Conservation (phyloP, 2,113 vertebrate species). For the Seriola dumerili region DNA sequence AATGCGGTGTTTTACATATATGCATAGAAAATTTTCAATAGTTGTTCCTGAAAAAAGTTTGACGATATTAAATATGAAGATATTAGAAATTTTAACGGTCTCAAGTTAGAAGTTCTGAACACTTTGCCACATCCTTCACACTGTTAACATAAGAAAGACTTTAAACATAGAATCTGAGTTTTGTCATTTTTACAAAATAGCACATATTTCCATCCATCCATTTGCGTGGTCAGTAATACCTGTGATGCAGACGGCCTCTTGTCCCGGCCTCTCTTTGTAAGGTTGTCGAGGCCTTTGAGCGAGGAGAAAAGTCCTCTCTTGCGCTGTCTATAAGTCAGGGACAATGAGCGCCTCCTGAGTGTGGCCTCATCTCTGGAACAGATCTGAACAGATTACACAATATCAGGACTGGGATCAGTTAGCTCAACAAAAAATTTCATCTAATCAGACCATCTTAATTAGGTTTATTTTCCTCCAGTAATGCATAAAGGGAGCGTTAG, state of each 20-base stretch:
- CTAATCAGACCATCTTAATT: constrained; percentile 62
- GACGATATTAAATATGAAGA: neutral
- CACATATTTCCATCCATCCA: neutral
- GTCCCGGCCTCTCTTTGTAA: constrained; percentile 91
- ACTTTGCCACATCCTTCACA: neutral
- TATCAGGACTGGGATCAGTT: constrained; percentile 48
- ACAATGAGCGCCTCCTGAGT: constrained; percentile 91
- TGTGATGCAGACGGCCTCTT: constrained; percentile 92
- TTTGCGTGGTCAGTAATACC: constrained; percentile 78
- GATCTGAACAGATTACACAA: constrained; percentile 84
- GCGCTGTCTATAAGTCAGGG: constrained; percentile 85
- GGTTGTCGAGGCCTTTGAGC: constrained; percentile 93
- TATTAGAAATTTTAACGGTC: neutral
- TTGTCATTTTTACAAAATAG: neutral
- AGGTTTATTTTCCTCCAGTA: constrained; percentile 26
- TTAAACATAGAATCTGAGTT: neutral
- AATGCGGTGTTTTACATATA: neutral
- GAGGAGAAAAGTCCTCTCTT: constrained; percentile 96
- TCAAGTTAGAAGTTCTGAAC: neutral
- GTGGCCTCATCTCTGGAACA: constrained; percentile 95
- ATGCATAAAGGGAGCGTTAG: neutral
- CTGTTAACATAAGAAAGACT: neutral
- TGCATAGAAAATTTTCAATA: neutral
- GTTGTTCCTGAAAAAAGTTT: neutral
- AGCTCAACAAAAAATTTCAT: constrained; percentile 16